Evolutionary conservation across 2,113 vertebrate genomes (phyloP).

Genomic region (Marcusenius ussheri): DNA sequence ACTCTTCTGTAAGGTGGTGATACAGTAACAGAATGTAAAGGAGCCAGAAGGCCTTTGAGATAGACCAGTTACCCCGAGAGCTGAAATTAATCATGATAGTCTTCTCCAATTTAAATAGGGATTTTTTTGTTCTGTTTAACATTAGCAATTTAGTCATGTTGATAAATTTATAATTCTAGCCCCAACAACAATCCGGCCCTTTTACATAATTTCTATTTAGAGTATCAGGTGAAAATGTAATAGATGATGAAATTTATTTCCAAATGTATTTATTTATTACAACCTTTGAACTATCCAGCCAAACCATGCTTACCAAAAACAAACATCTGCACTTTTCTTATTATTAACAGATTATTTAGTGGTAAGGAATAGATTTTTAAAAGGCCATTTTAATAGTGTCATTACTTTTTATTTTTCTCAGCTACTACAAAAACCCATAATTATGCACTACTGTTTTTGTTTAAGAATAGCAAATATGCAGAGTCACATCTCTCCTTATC

Average conservation of each 20-base stretch:
- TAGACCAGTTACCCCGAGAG: background rate
- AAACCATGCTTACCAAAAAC: background rate
- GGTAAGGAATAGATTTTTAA: slow-evolving; percentile 9
- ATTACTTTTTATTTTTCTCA: slow-evolving; percentile 10
- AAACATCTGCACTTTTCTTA: background rate
- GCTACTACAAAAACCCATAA: background rate
- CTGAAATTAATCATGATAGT: slow-evolving; percentile 1
- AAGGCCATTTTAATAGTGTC: slow-evolving; percentile 1
- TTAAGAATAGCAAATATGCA: background rate
- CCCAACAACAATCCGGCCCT: background rate
- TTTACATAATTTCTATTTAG: background rate
- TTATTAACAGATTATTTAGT: background rate
- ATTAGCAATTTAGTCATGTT: background rate
- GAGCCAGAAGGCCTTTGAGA: background rate
- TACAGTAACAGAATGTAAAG: background rate
- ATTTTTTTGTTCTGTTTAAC: background rate
- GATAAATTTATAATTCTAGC: background rate
- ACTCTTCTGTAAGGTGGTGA: background rate
- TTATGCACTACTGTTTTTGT: background rate
- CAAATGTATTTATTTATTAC: background rate
- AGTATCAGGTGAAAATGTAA: background rate
- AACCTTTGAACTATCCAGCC: background rate
- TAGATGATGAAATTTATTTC: background rate
- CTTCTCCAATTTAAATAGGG: background rate
- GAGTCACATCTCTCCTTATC: slow-evolving; percentile 12